Percentiles rank a stretch among this genome's conserved stretches.
These are phyloP conservation scores for Tangara arthus DNA, from an alignment of 2,797 vertebrate genomes.

Conservation along the genomic window DNA sequence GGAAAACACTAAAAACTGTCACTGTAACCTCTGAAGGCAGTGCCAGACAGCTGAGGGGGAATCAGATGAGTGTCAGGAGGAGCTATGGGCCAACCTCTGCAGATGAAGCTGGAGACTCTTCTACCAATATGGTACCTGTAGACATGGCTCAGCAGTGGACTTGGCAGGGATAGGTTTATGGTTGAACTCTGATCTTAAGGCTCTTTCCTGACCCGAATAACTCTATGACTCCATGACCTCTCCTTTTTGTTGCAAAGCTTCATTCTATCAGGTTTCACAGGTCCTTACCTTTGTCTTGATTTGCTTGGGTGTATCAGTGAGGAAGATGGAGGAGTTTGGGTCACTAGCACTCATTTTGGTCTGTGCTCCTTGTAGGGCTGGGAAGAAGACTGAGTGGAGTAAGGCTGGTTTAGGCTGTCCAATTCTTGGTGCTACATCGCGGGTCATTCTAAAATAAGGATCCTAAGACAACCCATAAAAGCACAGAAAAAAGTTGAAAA, in stretches of 20 bases:
- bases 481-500: not conserved
- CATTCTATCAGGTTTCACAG: not conserved
- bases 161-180: not conserved
- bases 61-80: not conserved
- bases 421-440: slow-evolving; percentile 94
- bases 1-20: not conserved
- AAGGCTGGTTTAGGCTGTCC: slow-evolving; percentile 92
- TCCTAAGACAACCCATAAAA: slow-evolving; percentile 76
- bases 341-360: slow-evolving; percentile 99
- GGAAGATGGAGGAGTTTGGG: slow-evolving; percentile 94
- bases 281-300: slow-evolving; percentile 92
- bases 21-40: not conserved
- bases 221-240: not conserved
- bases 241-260: not conserved
- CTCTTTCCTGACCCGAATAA: not conserved
- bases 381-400: slow-evolving; percentile 95
- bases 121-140: not conserved
- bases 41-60: not conserved
- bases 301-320: slow-evolving; percentile 94
- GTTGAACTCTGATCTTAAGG: not conserved
- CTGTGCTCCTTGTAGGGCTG: slow-evolving; percentile 95
- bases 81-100: not conserved
- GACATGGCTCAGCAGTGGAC: not conserved
- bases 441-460: slow-evolving; percentile 97
- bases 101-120: not conserved